These are phyloP conservation scores for Hemithea aestivaria DNA, from an alignment of 2,888 invertebrate species.

Conservation along the genomic window DNA sequence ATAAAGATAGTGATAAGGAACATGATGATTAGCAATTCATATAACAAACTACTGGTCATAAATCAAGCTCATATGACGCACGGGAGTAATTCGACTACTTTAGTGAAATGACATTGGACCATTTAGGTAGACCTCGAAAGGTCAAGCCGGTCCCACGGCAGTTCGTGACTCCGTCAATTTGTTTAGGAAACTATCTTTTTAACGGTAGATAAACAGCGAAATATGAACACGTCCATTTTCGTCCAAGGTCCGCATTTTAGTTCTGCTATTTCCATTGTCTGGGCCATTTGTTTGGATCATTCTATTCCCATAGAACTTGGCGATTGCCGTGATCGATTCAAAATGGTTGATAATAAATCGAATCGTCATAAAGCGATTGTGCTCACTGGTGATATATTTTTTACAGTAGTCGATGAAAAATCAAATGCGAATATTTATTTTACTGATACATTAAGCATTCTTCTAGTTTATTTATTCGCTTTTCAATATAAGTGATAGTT, in stretches of 20 bases:
- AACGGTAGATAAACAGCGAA: conserved; percentile 40
- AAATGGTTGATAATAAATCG: conserved; percentile 36
- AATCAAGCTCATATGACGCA: too few relatives aligned
- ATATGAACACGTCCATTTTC: conserved; percentile 39
- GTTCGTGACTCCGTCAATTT: conserved; percentile 46
- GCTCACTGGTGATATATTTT: conserved; percentile 19
- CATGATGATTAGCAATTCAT: too few relatives aligned
- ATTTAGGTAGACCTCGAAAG: conserved; percentile 34
- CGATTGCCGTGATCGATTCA: conserved; percentile 38
- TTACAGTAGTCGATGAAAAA: conserved; percentile 22
- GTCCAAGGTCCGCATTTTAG: conserved; percentile 26
- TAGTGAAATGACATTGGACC: conserved; percentile 26
- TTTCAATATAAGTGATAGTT: conserved; percentile 12
- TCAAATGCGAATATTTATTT: not conserved
- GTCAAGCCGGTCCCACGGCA: conserved; percentile 42
- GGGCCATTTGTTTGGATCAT: conserved; percentile 19
- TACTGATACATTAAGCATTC: not conserved
- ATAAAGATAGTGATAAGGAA: too few relatives aligned
- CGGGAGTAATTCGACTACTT: too few relatives aligned
- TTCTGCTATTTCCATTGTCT: conserved; percentile 36
- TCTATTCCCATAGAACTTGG: conserved; percentile 32
- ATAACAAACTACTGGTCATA: too few relatives aligned
- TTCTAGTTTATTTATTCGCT: conserved; percentile 11
- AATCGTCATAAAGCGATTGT: conserved; percentile 27
- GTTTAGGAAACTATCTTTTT: conserved; percentile 34